These are phyloP conservation scores for Procavia capensis DNA, from an alignment of 2,113 vertebrate genomes.

Conservation along the genomic window DNA sequence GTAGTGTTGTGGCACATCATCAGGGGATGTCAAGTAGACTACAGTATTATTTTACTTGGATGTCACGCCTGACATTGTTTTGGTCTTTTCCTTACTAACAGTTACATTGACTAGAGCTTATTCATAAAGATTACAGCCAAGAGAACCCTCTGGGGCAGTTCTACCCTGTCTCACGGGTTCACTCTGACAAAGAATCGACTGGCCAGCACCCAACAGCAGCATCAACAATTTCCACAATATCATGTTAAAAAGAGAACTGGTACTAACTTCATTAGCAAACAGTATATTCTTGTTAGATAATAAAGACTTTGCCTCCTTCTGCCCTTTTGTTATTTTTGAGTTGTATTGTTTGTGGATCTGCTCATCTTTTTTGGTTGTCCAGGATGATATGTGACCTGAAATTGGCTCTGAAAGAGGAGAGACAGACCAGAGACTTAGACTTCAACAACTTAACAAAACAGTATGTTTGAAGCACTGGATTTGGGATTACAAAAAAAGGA, in stretches of 20 bases:
- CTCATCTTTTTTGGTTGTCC: background rate
- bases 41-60: background rate
- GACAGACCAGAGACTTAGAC: background rate
- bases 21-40: constrained; percentile 14
- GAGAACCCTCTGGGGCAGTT: background rate
- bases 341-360: background rate
- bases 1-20: background rate
- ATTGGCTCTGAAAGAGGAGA: background rate
- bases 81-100: constrained; percentile 29
- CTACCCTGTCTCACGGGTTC: background rate
- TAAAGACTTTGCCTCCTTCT: background rate
- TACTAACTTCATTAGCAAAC: background rate
- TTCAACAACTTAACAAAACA: background rate
- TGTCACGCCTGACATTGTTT: background rate
- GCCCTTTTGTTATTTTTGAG: background rate
- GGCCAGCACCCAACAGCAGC: background rate
- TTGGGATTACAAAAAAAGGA: background rate
- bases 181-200: background rate
- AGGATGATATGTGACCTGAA: background rate
- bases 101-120: constrained; percentile 30
- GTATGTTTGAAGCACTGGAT: background rate
- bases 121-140: background rate
- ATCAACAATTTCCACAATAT: background rate
- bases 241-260: background rate
- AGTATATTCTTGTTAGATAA: background rate